Evolutionary conservation across 2,113 vertebrate species (phyloP).

Genomic region (Istiophorus platypterus): DNA sequence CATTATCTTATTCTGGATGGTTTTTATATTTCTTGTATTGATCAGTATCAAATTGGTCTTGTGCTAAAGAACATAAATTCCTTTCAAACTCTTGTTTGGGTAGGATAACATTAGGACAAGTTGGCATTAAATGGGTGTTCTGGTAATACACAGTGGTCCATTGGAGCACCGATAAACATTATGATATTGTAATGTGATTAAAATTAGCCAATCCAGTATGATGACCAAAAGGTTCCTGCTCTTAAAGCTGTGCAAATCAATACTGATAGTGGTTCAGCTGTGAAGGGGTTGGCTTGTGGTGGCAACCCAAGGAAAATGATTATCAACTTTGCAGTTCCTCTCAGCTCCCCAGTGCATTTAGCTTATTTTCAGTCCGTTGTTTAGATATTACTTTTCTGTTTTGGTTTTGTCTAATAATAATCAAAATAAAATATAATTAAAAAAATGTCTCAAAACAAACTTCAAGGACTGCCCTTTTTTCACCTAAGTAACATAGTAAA

Average conservation of each 20-base stretch:
- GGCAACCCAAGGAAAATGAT: no score
- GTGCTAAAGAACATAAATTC: neutral
- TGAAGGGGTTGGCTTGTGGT: no score
- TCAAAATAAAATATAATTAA: no score
- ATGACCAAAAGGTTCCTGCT: no score
- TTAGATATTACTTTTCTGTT: no score
- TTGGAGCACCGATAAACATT: neutral
- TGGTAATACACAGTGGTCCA: neutral
- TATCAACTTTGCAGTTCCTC: no score
- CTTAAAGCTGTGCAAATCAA: neutral
- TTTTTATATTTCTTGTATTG: constrained; percentile 1
- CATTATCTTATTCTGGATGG: neutral
- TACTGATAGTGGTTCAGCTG: neutral
- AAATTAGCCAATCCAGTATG: neutral
- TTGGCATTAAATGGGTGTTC: neutral
- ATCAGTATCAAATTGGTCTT: neutral
- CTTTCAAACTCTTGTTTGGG: neutral
- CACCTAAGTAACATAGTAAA: no score
- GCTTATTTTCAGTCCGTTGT: no score
- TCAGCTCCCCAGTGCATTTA: no score
- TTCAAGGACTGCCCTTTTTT: no score
- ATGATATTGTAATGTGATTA: neutral
- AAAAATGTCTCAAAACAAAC: no score
- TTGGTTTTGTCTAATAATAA: no score
- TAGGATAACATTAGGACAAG: neutral